Percentiles rank a stretch among this genome's conserved stretches.
These are phyloP conservation scores for Gryllus bimaculatus DNA, from an alignment of 1,140 invertebrate species.

Conservation along the genomic window DNA sequence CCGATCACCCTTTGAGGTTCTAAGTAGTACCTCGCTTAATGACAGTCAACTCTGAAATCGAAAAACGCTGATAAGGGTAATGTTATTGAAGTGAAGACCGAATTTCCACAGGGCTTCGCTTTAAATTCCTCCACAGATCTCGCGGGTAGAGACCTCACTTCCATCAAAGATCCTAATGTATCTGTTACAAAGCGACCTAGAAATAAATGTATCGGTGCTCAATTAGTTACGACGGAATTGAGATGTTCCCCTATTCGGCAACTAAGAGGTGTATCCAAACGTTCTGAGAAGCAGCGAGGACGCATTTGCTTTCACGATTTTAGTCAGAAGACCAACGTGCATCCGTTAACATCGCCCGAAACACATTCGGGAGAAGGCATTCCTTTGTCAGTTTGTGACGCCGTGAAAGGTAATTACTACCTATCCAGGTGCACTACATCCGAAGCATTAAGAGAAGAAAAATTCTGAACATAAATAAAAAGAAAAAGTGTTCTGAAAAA, in stretches of 20 bases:
- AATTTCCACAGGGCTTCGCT: not conserved
- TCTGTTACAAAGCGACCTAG: not conserved
- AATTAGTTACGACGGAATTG: not conserved
- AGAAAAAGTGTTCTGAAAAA: no score
- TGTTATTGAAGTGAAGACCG: not conserved
- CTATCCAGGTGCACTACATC: not conserved
- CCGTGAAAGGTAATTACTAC: not conserved
- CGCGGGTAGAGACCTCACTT: not conserved
- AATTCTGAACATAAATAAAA: no score
- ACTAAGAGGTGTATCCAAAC: not conserved
- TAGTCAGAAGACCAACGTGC: no score
- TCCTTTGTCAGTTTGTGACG: not conserved
- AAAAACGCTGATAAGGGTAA: not conserved
- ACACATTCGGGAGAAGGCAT: not conserved
- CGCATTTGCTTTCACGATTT: no score
- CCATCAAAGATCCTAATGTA: not conserved
- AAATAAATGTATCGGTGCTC: not conserved
- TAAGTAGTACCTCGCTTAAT: not conserved
- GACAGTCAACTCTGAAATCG: not conserved
- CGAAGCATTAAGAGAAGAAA: not conserved
- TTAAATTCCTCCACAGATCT: not conserved
- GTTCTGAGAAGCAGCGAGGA: not conserved
- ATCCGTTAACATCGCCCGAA: not conserved
- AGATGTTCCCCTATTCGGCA: not conserved
- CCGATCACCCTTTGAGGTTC: not conserved